Percentiles rank a stretch among this genome's conserved stretches.
phyloP scores from a whole-genome alignment of 2,888 invertebrate species.

The Drosophila acutilabella region DNA sequence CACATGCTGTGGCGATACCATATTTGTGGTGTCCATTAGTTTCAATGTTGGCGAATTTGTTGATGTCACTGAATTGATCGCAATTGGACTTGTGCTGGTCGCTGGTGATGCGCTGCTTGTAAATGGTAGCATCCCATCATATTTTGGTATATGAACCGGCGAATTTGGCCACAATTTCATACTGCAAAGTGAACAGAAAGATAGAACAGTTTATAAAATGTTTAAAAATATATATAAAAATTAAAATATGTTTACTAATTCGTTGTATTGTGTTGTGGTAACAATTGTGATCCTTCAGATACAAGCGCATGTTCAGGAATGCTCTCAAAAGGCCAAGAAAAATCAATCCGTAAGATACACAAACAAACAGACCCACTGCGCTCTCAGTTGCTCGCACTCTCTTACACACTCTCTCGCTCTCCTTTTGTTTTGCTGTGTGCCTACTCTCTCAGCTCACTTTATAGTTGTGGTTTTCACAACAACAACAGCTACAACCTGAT shows the following conservation, averaged over 20 bases:
- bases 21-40: constrained; percentile 84
- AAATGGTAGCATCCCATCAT: constrained; percentile 84
- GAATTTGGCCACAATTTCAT: constrained; percentile 85
- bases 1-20: constrained; percentile 84
- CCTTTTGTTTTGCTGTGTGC: no score
- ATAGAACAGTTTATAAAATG: neutral
- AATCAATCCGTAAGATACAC: constrained; percentile 41
- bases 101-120: constrained; percentile 79
- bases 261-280: constrained; percentile 24
- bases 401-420: neutral
- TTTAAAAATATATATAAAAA: neutral
- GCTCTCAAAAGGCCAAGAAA: constrained; percentile 20
- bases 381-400: neutral
- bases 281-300: constrained; percentile 66
- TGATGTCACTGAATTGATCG: constrained; percentile 85
- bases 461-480: constrained; percentile 12
- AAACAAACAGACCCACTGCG: constrained; percentile 21
- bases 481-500: constrained; percentile 8
- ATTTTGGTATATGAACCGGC: constrained; percentile 85
- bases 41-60: constrained; percentile 84
- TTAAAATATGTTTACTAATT: constrained; percentile 50
- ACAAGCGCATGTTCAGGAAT: constrained; percentile 77
- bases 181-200: constrained; percentile 60
- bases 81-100: constrained; percentile 83
- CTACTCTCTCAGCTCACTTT: constrained; percentile 6